Evolutionary conservation across 2,113 vertebrate genomes (phyloP).

Genomic region (Cebidichthys violaceus): DNA sequence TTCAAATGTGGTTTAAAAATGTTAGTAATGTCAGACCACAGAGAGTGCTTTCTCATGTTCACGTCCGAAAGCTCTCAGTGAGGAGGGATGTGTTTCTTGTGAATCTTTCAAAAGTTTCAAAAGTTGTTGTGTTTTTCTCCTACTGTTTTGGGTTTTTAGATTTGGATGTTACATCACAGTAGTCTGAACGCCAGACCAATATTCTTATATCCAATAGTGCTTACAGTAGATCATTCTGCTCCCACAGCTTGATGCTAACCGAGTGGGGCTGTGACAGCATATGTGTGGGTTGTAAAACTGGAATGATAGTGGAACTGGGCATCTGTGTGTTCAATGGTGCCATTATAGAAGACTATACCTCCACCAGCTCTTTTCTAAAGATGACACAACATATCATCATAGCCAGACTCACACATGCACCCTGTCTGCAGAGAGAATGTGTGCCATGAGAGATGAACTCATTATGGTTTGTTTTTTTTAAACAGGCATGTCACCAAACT

Average conservation of each 20-base stretch:
- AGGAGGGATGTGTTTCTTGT: slow-evolving; percentile 10
- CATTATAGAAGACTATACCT: slow-evolving; percentile 59
- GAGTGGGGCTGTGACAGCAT: slow-evolving; percentile 69
- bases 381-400: slow-evolving; percentile 67
- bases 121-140: background rate
- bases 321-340: slow-evolving; percentile 69
- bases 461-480: slow-evolving; percentile 17
- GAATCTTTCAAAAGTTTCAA: slow-evolving; percentile 1
- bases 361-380: slow-evolving; percentile 66
- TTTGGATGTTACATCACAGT: slow-evolving; percentile 52
- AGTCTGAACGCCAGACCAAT: slow-evolving; percentile 49
- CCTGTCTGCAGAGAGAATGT: slow-evolving; percentile 48
- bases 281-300: slow-evolving; percentile 78
- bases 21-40: slow-evolving; percentile 27
- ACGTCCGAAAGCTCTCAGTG: slow-evolving; percentile 15
- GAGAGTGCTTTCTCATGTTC: slow-evolving; percentile 57
- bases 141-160: slow-evolving; percentile 3
- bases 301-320: slow-evolving; percentile 70
- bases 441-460: slow-evolving; percentile 38
- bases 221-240: slow-evolving; percentile 68
- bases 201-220: slow-evolving; percentile 56
- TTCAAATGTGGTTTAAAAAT: slow-evolving; percentile 29
- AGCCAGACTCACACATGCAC: slow-evolving; percentile 42
- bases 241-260: slow-evolving; percentile 70
- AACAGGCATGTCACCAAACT: slow-evolving; percentile 18